Conservation (phyloP, 2,113 vertebrate species). For the Peucedramus taeniatus region DNA sequence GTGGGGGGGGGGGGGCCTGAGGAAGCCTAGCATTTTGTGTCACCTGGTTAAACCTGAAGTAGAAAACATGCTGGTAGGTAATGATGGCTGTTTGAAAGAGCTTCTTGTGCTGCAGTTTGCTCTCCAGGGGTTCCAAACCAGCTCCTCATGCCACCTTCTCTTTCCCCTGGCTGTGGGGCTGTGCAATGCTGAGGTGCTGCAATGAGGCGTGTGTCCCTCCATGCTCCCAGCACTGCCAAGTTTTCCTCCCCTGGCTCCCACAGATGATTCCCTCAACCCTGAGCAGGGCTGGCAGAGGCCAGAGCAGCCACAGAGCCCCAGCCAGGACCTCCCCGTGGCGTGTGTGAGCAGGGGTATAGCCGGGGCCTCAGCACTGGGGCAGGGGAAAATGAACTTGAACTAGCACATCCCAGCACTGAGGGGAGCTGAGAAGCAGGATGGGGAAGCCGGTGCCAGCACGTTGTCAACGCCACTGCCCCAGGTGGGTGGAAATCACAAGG, state of each 20-base stretch:
- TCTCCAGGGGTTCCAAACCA: background rate
- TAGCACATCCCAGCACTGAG: background rate
- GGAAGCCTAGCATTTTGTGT: background rate
- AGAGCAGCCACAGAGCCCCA: rapidly evolving
- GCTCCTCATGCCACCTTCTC: background rate
- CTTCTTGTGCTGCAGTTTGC: background rate
- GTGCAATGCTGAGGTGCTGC: rapidly evolving
- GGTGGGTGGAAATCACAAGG: background rate
- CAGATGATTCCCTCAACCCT: background rate
- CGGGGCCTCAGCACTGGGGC: too few relatives aligned
- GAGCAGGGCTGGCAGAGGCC: background rate
- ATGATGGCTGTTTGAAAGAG: background rate
- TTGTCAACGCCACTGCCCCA: rapidly evolving
- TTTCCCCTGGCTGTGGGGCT: background rate
- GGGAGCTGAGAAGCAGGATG: background rate
- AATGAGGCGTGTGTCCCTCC: background rate
- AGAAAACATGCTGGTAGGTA: background rate
- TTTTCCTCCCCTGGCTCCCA: background rate
- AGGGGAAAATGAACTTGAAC: background rate
- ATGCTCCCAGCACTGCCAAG: background rate
- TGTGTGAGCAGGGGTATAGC: background rate
- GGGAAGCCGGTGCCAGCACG: rapidly evolving
- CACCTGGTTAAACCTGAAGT: background rate
- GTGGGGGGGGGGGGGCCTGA: background rate
- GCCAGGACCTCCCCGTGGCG: rapidly evolving